These are phyloP conservation scores for Morpho deidamia DNA, from an alignment of 2,888 invertebrate species.

Conservation along the genomic window DNA sequence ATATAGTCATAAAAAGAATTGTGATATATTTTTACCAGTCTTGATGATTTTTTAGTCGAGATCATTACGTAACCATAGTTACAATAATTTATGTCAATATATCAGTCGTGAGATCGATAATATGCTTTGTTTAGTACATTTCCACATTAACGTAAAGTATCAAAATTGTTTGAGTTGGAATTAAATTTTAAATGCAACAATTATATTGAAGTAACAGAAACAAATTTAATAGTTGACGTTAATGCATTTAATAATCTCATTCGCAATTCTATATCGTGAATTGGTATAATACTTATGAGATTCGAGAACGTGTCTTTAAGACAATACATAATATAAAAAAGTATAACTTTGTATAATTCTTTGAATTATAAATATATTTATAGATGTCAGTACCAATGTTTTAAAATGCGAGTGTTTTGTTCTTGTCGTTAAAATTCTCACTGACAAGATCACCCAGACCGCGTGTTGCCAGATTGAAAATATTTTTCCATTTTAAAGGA, in stretches of 20 bases:
- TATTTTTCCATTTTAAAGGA: too few species aligned
- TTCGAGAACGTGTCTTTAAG: not conserved
- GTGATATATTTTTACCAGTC: conserved; percentile 22
- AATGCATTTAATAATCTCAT: conserved; percentile 1
- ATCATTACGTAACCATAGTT: conserved; percentile 18
- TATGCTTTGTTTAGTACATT: not conserved
- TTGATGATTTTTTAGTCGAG: conserved; percentile 18
- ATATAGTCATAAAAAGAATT: conserved; percentile 11
- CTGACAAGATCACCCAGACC: too few species aligned
- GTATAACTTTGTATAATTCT: too few species aligned
- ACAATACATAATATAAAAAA: not conserved
- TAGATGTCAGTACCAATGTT: too few species aligned
- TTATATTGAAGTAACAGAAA: conserved; percentile 1
- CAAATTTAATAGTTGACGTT: conserved; percentile 17
- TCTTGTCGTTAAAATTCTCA: too few species aligned
- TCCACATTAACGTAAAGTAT: conserved; percentile 10
- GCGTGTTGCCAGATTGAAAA: too few species aligned
- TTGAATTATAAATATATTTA: too few species aligned
- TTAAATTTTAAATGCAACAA: not conserved
- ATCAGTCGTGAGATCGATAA: conserved; percentile 23
- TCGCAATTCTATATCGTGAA: too few species aligned
- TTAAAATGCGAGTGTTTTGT: too few species aligned
- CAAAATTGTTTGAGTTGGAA: conserved; percentile 14
- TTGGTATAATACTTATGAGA: conserved; percentile 7
- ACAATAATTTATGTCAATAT: conserved; percentile 19